Percentiles rank a stretch among this genome's conserved stretches.
Evolutionary conservation across 2,888 invertebrate genomes (phyloP).

Genomic region (Dorcus hopei): DNA sequence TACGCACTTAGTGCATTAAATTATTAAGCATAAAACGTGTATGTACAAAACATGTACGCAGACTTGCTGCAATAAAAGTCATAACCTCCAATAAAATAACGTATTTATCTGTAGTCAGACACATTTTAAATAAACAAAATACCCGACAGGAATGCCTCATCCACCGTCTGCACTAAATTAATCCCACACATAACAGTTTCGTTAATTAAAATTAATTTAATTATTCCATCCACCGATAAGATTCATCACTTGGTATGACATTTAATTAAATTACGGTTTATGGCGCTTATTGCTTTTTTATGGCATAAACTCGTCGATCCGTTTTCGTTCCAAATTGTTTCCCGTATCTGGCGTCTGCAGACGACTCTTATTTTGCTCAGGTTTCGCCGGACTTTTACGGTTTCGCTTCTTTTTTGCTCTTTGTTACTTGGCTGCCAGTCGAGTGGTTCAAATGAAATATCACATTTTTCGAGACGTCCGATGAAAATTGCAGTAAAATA

Average conservation of each 20-base stretch:
- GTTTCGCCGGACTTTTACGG: slow-evolving; percentile 35
- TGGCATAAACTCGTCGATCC: slow-evolving; percentile 18
- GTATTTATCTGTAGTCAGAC: too few relatives aligned
- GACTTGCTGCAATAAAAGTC: too few relatives aligned
- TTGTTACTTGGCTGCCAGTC: slow-evolving; percentile 21
- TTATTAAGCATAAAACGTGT: too few relatives aligned
- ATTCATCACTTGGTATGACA: slow-evolving; percentile 3
- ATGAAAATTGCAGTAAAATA: slow-evolving; percentile 23
- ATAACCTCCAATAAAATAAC: too few relatives aligned
- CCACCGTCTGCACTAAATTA: too few relatives aligned
- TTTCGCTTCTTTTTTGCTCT: slow-evolving; percentile 24
- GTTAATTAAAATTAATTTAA: not conserved
- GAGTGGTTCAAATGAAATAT: slow-evolving; percentile 25
- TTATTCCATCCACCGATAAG: slow-evolving; percentile 3
- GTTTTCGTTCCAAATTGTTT: slow-evolving; percentile 18
- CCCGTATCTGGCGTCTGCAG: slow-evolving; percentile 17
- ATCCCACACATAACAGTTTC: not conserved
- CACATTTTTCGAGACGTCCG: slow-evolving; percentile 22
- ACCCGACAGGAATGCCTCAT: too few relatives aligned
- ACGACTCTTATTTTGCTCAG: slow-evolving; percentile 35
- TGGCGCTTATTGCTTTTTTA: slow-evolving; percentile 11
- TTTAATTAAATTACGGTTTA: slow-evolving; percentile 11
- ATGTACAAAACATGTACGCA: too few relatives aligned
- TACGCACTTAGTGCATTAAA: too few relatives aligned
- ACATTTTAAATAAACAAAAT: too few relatives aligned